A percentile compares a stretch with the other conserved stretches of the same genome.
phyloP scores from a whole-genome alignment of 2,797 vertebrate species.

The Hippopotamyrus pictus region DNA sequence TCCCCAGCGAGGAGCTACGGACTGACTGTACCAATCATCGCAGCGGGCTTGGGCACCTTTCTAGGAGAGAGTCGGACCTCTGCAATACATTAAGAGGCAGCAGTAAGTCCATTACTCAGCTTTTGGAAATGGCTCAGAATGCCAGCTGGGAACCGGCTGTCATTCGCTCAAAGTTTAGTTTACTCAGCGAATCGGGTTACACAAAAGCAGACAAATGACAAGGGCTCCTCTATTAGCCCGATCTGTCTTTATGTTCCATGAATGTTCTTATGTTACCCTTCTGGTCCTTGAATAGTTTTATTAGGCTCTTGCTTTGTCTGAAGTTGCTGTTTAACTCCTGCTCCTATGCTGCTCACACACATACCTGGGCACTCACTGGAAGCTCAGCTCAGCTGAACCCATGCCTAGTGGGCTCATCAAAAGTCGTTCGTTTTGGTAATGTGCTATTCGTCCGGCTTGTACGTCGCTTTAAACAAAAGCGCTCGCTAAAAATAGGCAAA shows the following conservation, averaged over 20 bases:
- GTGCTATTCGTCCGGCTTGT: not conserved
- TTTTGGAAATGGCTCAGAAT: not conserved
- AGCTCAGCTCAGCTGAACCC: not conserved
- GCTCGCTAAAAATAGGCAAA: not conserved
- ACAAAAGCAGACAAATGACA: not conserved
- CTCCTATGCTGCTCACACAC: not conserved
- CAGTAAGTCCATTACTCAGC: not conserved
- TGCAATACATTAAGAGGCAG: conserved; percentile 17
- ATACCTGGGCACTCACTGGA: not conserved
- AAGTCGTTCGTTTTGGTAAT: not conserved
- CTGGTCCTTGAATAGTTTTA: not conserved
- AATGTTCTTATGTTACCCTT: not conserved
- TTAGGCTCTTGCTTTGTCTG: not conserved
- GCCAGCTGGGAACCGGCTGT: not conserved
- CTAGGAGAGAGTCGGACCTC: not conserved
- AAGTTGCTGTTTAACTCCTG: not conserved
- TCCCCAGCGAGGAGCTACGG: not conserved
- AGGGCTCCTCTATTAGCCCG: not conserved
- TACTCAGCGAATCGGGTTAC: not conserved
- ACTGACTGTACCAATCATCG: conserved; percentile 19
- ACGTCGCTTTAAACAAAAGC: not conserved
- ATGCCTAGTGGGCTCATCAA: not conserved
- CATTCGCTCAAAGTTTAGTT: not conserved
- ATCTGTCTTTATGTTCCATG: not conserved
- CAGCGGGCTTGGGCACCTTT: conserved; percentile 10